Evolutionary conservation across 2,797 vertebrate genomes (phyloP).

Genomic region (Enteromius thamalakanensis): DNA sequence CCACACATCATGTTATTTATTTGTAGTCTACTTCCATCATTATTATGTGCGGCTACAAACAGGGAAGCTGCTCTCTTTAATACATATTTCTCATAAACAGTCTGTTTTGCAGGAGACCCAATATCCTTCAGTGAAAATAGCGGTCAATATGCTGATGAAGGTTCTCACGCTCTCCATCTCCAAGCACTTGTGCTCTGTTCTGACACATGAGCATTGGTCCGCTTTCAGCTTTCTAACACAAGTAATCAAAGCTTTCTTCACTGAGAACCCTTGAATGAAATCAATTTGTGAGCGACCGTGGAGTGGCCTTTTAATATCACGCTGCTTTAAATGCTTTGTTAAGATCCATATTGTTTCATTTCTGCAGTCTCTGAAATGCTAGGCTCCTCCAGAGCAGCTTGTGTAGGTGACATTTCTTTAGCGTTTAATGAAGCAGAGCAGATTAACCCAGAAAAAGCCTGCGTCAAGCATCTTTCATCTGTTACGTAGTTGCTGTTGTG

Average conservation of each 20-base stretch:
- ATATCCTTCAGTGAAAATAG: not conserved
- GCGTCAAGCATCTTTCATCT: not conserved
- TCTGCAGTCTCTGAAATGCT: not conserved
- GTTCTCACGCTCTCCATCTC: not conserved
- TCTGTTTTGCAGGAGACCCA: not conserved
- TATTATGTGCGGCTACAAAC: not conserved
- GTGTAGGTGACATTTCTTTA: not conserved
- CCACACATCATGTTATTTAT: not conserved
- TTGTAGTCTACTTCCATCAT: too few species aligned
- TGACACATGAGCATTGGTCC: not conserved
- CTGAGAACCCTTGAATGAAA: not conserved
- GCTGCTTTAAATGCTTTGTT: not conserved
- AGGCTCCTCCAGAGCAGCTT: not conserved
- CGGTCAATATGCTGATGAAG: not conserved
- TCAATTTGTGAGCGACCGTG: not conserved
- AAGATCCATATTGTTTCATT: slow-evolving; percentile 20
- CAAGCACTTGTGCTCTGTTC: not conserved
- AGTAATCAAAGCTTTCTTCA: slow-evolving; percentile 1
- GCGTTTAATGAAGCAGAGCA: slow-evolving; percentile 10
- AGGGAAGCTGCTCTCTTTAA: not conserved
- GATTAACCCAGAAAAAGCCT: not conserved
- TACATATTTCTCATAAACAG: not conserved
- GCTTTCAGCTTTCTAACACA: not conserved
- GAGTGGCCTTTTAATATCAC: slow-evolving; percentile 8
- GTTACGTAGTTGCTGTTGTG: not conserved